These are phyloP conservation scores for Lycopodina hypogea DNA, from an alignment of 37 sponge, comb jelly and placozoan species.

Conservation along the genomic window DNA sequence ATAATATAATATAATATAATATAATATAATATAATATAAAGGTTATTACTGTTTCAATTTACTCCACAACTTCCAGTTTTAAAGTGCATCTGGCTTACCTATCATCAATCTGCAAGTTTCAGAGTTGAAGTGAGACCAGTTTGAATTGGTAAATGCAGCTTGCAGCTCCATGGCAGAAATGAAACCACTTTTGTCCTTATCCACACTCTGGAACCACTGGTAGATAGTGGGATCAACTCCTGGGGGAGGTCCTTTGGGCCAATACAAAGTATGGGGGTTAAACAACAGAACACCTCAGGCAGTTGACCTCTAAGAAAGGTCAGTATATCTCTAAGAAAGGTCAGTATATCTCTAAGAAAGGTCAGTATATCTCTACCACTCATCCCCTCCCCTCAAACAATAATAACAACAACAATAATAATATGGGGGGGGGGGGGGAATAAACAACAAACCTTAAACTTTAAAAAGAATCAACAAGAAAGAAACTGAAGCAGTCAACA, in stretches of 20 bases:
- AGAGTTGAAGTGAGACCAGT: conserved; percentile 86
- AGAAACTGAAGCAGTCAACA: too few species aligned
- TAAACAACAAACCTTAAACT: too few species aligned
- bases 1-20: too few species aligned
- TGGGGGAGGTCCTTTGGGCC: conserved; percentile 55
- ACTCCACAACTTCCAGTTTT: too few species aligned
- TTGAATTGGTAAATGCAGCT: conserved; percentile 70
- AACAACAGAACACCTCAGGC: not conserved
- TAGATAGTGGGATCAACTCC: conserved; percentile 70
- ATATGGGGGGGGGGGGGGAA: too few species aligned
- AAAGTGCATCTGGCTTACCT: conserved; percentile 15
- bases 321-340: not conserved
- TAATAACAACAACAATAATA: too few species aligned
- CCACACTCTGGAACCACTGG: conserved; percentile 77
- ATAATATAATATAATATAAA: too few species aligned
- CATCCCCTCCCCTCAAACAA: too few species aligned
- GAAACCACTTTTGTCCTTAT: conserved; percentile 63
- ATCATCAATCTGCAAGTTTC: conserved; percentile 90
- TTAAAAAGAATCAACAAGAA: too few species aligned
- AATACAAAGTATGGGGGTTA: too few species aligned
- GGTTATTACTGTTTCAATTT: too few species aligned
- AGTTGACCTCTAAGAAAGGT: not conserved
- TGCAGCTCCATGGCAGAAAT: conserved; percentile 76
- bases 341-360: not conserved
- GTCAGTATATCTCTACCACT: not conserved